Conservation (phyloP, 2,888 invertebrate species). For the Aleiodes leptofemur region DNA sequence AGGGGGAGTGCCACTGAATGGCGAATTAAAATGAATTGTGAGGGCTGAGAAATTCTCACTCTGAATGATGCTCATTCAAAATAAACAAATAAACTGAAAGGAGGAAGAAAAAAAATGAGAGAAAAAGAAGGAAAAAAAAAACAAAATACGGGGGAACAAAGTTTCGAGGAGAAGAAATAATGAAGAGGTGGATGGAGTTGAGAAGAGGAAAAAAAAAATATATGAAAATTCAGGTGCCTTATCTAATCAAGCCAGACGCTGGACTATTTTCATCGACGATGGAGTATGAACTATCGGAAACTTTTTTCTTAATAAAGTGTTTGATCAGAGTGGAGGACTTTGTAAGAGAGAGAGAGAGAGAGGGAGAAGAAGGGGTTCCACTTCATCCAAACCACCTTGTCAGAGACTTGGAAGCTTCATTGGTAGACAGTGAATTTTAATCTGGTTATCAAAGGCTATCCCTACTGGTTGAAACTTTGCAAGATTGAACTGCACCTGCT, state of each 20-base stretch:
- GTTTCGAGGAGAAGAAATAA: constrained; percentile 3
- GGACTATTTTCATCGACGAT: constrained; percentile 28
- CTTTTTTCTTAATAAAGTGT: constrained; percentile 70
- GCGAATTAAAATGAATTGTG: constrained; percentile 29
- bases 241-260: constrained; percentile 61
- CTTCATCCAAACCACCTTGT: constrained; percentile 42
- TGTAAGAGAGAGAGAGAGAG: neutral
- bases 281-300: constrained; percentile 59
- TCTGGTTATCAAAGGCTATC: constrained; percentile 42
- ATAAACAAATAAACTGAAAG: neutral
- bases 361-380: neutral
- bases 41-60: neutral
- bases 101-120: neutral
- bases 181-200: constrained; percentile 27
- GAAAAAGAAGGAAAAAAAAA: neutral
- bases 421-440: constrained; percentile 54
- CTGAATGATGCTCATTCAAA: constrained; percentile 19
- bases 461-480: constrained; percentile 27
- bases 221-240: constrained; percentile 51
- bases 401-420: constrained; percentile 24
- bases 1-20: constrained; percentile 8
- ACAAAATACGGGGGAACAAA: constrained; percentile 10
- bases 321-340: constrained; percentile 62
- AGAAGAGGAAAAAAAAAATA: constrained; percentile 28
- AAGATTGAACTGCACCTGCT: constrained; percentile 35